Conservation (phyloP, 2,113 vertebrate genomes). For the Peucedramus taeniatus region DNA sequence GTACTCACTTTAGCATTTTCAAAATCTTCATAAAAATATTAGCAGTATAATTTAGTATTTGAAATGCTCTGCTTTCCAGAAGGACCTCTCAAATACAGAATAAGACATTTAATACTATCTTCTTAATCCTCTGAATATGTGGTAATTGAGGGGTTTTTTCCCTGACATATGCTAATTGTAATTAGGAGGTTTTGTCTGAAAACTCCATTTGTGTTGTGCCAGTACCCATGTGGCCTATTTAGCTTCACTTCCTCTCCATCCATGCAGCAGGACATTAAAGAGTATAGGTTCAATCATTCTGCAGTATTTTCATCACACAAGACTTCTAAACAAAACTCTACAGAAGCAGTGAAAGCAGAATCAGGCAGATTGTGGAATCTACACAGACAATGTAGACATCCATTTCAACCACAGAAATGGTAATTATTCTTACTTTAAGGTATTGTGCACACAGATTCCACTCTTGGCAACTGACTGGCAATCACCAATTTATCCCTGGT, state of each 20-base stretch:
- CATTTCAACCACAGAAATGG: not conserved
- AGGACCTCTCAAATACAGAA: not conserved
- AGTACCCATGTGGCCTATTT: not conserved
- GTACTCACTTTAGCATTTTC: not conserved
- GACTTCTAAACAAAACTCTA: not conserved
- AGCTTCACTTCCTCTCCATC: not conserved
- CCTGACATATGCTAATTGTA: not conserved
- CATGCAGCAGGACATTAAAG: not conserved
- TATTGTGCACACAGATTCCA: not conserved
- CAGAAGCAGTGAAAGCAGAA: not conserved
- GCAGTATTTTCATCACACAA: not conserved
- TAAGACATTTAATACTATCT: not conserved
- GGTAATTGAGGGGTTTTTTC: not conserved
- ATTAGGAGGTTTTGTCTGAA: not conserved
- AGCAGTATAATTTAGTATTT: not conserved
- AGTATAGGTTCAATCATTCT: not conserved
- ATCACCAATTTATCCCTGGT: not conserved
- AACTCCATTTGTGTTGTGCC: not conserved
- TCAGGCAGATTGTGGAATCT: not conserved
- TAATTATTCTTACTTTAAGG: not conserved
- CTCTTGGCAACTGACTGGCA: not conserved
- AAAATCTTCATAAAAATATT: not conserved
- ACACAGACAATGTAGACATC: accelerated
- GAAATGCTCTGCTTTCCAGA: not conserved
- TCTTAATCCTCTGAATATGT: not conserved